Evolutionary conservation across 2,888 invertebrate species (phyloP), one percentile per base, ranked within the genome.

Genomic region (Zaprionus lineosus): DNA sequence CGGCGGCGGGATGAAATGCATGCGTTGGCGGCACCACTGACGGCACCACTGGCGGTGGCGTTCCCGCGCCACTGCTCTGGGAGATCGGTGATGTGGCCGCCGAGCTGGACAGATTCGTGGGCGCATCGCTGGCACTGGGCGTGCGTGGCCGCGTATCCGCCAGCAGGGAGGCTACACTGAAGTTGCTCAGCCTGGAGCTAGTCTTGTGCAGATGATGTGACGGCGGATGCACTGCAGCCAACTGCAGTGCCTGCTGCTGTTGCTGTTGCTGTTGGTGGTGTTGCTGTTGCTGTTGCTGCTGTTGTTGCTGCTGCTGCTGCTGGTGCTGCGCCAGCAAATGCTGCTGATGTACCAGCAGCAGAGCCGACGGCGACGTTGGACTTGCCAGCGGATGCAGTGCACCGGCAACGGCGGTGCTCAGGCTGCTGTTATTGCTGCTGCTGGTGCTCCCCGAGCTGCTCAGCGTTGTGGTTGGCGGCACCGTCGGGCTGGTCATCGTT

Each of bases 81-180:
- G 88, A 88, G 21, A 77, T 76, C 34, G 88, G 88, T 21, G 88
- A 88, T 8, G 86, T 86, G 44, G 88, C 88, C 26, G 88, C 85
- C 15, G 87, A 86, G 15, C 61, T 91, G 16, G 88, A 88, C 3
- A 89, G 82, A 70, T 89, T 89, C 60, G 88, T 88, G 16, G 89
- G 88, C n/a, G 84, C 90, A 52, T 77, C 77, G 36, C 56, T 66
- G 28, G 58, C 69, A 18, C 46, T 74, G 15, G 90, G 89, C 8
- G 92, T 91, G 52, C 91, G 91, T 1, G 93, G 92, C 48, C 89
- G 76, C 16, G 97, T 94, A 84, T 97, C 97, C 9, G 96, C 94
- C 73, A 97, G 91, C 69, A 97, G 92, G 0, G 97, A 95, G 3
- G 97, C 96, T 74, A 97, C 97, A 90, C 96, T 95, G 91, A 97